Conservation (phyloP, 2,113 vertebrate species). For the Percina caprodes region DNA sequence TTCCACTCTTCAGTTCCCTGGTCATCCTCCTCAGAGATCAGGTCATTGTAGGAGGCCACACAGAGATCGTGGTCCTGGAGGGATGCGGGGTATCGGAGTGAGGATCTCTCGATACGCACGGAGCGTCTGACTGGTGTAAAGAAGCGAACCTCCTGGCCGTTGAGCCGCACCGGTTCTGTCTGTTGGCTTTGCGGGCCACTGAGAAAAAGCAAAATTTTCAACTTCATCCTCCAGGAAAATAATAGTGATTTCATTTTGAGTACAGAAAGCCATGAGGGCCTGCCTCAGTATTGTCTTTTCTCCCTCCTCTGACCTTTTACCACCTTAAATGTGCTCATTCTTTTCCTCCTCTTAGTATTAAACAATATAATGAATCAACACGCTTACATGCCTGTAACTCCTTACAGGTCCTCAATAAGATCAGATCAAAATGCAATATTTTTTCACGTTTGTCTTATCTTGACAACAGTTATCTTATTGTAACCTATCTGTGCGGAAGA, state of each 20-base stretch:
- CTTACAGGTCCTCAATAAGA: too few relatives aligned
- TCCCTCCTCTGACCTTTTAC: too few relatives aligned
- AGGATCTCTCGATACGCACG: constrained; percentile 77
- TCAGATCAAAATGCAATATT: too few relatives aligned
- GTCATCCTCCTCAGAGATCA: constrained; percentile 60
- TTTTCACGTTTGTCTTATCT: too few relatives aligned
- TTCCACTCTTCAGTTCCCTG: not conserved
- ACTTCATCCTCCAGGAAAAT: not conserved
- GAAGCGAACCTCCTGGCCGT: constrained; percentile 83
- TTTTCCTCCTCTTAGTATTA: too few relatives aligned
- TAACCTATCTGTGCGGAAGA: too few relatives aligned
- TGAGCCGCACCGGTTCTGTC: constrained; percentile 48
- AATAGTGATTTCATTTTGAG: not conserved
- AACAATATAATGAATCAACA: too few relatives aligned
- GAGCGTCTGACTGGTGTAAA: constrained; percentile 86
- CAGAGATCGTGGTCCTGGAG: constrained; percentile 85
- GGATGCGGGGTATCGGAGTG: constrained; percentile 60
- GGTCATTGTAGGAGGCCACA: constrained; percentile 78
- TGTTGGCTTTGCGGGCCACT: constrained; percentile 71
- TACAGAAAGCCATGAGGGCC: not conserved
- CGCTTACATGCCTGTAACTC: too few relatives aligned
- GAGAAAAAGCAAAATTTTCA: not conserved
- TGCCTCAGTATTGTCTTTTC: too few relatives aligned
- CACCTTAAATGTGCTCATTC: too few relatives aligned
- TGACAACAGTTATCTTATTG: too few relatives aligned